phyloP scores from a whole-genome alignment of 2,888 invertebrate genomes.

The Sinotaia quadrata region DNA sequence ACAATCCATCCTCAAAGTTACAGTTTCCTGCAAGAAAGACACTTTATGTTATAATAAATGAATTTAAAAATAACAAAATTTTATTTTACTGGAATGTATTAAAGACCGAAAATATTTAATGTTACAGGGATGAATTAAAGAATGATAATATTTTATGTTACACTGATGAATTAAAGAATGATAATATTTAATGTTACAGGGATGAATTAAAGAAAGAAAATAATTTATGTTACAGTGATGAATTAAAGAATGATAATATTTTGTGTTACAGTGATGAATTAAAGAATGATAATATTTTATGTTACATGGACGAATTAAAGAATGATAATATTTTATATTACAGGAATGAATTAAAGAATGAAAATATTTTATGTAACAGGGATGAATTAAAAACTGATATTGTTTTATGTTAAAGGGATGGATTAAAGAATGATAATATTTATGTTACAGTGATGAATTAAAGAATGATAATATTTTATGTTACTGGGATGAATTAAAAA shows the following conservation, averaged over 20 bases:
- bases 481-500: too few relatives aligned
- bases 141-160: too few relatives aligned
- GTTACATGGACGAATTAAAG: neutral
- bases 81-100: neutral
- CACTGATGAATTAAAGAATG: too few relatives aligned
- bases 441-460: neutral
- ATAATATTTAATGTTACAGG: too few relatives aligned
- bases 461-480: too few relatives aligned
- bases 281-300: neutral
- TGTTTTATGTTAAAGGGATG: neutral
- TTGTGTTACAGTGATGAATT: neutral
- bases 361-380: neutral
- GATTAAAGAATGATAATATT: neutral
- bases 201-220: neutral
- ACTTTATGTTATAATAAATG: too few relatives aligned
- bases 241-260: neutral
- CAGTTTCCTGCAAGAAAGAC: slow-evolving; percentile 57
- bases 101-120: too few relatives aligned
- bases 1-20: slow-evolving; percentile 69
- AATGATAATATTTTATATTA: neutral
- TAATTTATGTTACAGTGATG: neutral
- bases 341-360: neutral
- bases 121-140: too few relatives aligned
- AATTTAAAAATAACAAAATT: neutral
- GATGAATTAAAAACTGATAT: neutral